Percentiles rank a stretch among this genome's conserved stretches.
phyloP scores from a whole-genome alignment of 2,113 vertebrate genomes.

The Hippocampus mohnikei region DNA sequence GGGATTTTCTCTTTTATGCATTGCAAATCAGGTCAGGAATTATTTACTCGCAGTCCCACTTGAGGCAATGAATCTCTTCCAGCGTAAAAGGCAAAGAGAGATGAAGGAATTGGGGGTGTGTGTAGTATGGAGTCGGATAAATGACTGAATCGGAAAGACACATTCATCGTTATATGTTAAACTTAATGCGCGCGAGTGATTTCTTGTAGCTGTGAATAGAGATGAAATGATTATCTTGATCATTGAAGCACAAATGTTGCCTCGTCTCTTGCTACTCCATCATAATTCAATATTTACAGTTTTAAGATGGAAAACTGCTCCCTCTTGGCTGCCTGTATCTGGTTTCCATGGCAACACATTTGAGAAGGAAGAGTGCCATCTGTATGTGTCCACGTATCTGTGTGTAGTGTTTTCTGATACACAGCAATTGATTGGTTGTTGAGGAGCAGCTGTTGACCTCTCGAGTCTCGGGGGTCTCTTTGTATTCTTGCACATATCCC shows the following conservation, averaged over 20 bases:
- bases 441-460: conserved; percentile 74
- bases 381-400: conserved; percentile 37
- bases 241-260: conserved; percentile 50
- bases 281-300: conserved; percentile 74
- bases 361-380: conserved; percentile 54
- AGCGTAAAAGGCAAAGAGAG: conserved; percentile 35
- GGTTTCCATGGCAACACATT: conserved; percentile 71
- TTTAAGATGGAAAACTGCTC: conserved; percentile 71
- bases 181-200: conserved; percentile 61
- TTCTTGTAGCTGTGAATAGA: conserved; percentile 58
- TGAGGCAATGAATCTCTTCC: conserved; percentile 41
- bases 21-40: conserved; percentile 38
- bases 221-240: conserved; percentile 64
- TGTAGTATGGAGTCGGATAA: conserved; percentile 44
- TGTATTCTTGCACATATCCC: conserved; percentile 66
- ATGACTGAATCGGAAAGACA: conserved; percentile 33
- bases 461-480: conserved; percentile 67
- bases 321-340: conserved; percentile 69
- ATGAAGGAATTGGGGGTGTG: conserved; percentile 53
- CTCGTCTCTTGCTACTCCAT: conserved; percentile 56
- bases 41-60: conserved; percentile 51
- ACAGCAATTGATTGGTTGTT: conserved; percentile 71
- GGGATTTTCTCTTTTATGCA: conserved; percentile 43
- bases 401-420: conserved; percentile 66
- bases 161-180: conserved; percentile 53